These are phyloP conservation scores for Festucalex cinctus DNA, from an alignment of 2,113 vertebrate genomes.

Conservation along the genomic window DNA sequence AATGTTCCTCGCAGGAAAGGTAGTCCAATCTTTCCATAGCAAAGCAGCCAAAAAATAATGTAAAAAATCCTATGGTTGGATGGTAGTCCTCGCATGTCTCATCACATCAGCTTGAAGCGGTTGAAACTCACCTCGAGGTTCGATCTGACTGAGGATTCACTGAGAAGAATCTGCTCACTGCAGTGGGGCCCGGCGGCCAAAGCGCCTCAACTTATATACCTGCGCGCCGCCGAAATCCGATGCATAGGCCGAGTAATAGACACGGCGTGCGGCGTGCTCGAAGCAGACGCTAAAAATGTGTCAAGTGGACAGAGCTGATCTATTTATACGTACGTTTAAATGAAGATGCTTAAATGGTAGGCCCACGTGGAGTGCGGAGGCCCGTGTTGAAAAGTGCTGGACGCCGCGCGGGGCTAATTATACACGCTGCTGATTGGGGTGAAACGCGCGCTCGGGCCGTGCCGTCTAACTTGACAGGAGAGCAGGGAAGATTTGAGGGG, in stretches of 20 bases:
- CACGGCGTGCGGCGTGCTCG: slow-evolving; percentile 66
- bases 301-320: slow-evolving; percentile 77
- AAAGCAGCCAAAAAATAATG: slow-evolving; percentile 23
- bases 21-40: slow-evolving; percentile 57
- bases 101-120: slow-evolving; percentile 18
- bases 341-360: slow-evolving; percentile 81
- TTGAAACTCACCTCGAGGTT: slow-evolving; percentile 71
- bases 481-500: slow-evolving; percentile 24
- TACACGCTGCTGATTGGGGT: slow-evolving; percentile 73
- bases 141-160: slow-evolving; percentile 60
- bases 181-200: slow-evolving; percentile 54
- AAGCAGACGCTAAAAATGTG: slow-evolving; percentile 70
- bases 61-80: slow-evolving; percentile 53
- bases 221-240: slow-evolving; percentile 68
- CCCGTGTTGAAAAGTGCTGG: slow-evolving; percentile 71
- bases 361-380: slow-evolving; percentile 49
- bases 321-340: slow-evolving; percentile 80
- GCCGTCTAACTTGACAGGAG: slow-evolving; percentile 18
- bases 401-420: slow-evolving; percentile 76
- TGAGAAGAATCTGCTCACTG: slow-evolving; percentile 70
- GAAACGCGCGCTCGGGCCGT: slow-evolving; percentile 50
- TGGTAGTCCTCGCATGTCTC: slow-evolving; percentile 51
- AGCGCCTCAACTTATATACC: slow-evolving; percentile 70
- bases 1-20: slow-evolving; percentile 50
- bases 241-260: slow-evolving; percentile 74